Base-by-base conservation (phyloP, 1,140 invertebrate genomes). In the Globodera ellingtonae region DNA sequence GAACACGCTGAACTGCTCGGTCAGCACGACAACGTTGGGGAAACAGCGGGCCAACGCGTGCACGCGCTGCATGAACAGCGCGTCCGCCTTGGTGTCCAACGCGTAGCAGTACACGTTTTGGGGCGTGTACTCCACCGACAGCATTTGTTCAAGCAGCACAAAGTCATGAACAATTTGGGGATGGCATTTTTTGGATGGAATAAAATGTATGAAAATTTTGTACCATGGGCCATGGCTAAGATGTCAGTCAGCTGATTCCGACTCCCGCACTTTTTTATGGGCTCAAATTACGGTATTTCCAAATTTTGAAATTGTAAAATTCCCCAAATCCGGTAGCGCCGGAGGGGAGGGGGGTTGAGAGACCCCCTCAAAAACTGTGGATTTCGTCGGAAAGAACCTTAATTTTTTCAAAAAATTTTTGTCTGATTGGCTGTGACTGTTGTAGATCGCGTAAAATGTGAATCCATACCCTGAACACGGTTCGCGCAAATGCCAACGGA, bases 81-180 rank as follows among this genome's bases (percentile, higher is more conserved):
- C 24, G 21, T 72, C 59, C 21, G 83, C 78, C 59, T 84, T 84
- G 21, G 50, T 24, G 48, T 84, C 83, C 35, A 84, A 15, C 21
- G 78, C 67, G 70, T 84, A 84, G 62, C 83, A 84, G 73, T 85
- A 84, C 44, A 76, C 6, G 72, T 84, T 84, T 21, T 84, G 83
- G 10, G 83, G 79, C 59, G 56, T 59, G 75, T 84, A 84, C 69
- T 80, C 72, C 24, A 85, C 80, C 46, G 70, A 48, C 13, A 84
- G 65, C 62, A 85, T 83, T 48, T 81, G 65, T 52, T 84, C 83
- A 18, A 85, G 84, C 65, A 85, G 72, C 21, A 75, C 56, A 76
- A 85, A 84, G 74, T 85, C 83, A 83, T 84, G 65, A 82, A 83
- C 72, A 65, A 35, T 35, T 35, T 35, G 35, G 35, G 35, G 3